Evolutionary conservation across 2,888 invertebrate genomes (phyloP).

Genomic region (Lamproptera curius): DNA sequence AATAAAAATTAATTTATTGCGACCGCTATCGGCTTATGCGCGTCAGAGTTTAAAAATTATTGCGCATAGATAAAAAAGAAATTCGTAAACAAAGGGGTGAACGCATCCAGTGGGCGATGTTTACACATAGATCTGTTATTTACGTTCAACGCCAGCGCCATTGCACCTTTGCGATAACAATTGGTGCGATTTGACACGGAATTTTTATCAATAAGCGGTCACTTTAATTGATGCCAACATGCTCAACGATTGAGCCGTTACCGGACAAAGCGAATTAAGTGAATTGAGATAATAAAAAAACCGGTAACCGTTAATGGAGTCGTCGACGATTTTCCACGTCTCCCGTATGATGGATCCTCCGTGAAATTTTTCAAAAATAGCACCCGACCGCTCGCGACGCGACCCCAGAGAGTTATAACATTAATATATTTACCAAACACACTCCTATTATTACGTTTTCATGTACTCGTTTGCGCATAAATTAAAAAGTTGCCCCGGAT

Average conservation of each 20-base stretch:
- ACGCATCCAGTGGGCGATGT: slow-evolving; percentile 29
- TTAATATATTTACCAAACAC: slow-evolving; percentile 77
- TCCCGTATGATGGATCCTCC: slow-evolving; percentile 62
- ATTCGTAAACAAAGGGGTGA: slow-evolving; percentile 48
- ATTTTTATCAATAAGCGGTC: neutral
- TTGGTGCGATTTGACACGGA: slow-evolving; percentile 9
- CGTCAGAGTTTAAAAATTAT: slow-evolving; percentile 41
- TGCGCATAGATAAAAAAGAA: slow-evolving; percentile 39
- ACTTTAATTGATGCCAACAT: slow-evolving; percentile 5
- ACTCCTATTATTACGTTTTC: slow-evolving; percentile 76
- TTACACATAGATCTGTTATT: slow-evolving; percentile 29
- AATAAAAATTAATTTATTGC: slow-evolving; percentile 56
- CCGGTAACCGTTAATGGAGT: slow-evolving; percentile 55
- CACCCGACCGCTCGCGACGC: slow-evolving; percentile 50
- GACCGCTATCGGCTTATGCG: slow-evolving; percentile 34
- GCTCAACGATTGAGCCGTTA: slow-evolving; percentile 10
- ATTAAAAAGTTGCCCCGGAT: slow-evolving; percentile 75
- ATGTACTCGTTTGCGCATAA: slow-evolving; percentile 75
- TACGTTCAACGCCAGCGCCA: slow-evolving; percentile 26
- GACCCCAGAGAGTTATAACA: slow-evolving; percentile 70
- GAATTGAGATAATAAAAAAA: slow-evolving; percentile 19
- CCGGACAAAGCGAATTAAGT: neutral
- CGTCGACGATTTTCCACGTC: slow-evolving; percentile 62
- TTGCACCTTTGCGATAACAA: slow-evolving; percentile 14
- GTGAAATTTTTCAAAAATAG: slow-evolving; percentile 73